phyloP scores from a whole-genome alignment of 1,140 invertebrate species.

The Trypoxylus dichotomus region DNA sequence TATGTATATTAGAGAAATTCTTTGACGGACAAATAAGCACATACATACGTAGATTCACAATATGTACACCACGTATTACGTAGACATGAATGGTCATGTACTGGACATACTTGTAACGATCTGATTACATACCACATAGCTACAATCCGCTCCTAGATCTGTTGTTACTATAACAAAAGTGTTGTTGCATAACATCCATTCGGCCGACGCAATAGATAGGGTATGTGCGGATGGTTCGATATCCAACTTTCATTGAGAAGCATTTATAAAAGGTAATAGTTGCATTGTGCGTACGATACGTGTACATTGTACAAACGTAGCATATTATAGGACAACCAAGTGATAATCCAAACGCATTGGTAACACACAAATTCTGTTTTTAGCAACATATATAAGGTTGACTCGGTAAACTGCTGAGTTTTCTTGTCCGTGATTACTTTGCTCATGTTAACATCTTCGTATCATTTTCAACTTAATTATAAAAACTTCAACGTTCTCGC shows the following conservation, averaged over 20 bases:
- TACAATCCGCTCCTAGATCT: slow-evolving; percentile 12
- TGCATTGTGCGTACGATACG: neutral
- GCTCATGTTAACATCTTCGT: no score
- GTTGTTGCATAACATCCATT: slow-evolving; percentile 11
- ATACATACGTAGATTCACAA: neutral
- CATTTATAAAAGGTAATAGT: neutral
- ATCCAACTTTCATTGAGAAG: neutral
- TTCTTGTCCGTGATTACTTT: no score
- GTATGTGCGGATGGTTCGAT: neutral
- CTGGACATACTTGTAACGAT: neutral
- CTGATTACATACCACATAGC: neutral
- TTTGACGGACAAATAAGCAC: no score
- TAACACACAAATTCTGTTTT: no score
- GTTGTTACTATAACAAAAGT: slow-evolving; percentile 5
- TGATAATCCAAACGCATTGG: no score
- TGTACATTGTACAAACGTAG: neutral
- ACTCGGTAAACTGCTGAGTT: no score
- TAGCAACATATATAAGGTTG: no score
- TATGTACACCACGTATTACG: neutral
- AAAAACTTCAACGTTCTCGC: no score
- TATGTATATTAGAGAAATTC: no score
- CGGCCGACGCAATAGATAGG: neutral
- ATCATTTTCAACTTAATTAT: no score
- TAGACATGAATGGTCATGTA: neutral
- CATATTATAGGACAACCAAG: no score